Base-by-base conservation (phyloP, 2,113 vertebrate species). In the Epinephelus fuscoguttatus region DNA sequence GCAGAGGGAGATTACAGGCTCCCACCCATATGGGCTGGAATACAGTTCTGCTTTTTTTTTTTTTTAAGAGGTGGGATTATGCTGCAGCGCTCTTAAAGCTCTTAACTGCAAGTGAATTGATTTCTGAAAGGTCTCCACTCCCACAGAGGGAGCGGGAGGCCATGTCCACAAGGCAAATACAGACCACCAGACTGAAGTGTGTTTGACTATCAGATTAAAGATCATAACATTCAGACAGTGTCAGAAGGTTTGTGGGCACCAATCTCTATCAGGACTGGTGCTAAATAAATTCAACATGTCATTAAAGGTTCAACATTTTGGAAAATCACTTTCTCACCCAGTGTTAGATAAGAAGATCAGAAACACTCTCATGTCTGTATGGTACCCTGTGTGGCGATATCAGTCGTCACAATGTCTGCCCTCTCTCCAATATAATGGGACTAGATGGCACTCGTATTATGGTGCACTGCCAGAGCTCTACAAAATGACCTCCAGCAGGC, bases 1-100 rank as follows among this genome's bases (percentile, higher is more conserved):
- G 79, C 94, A 95, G 42, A 0, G 75, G 42, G 75, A 94, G 95
- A 95, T 96, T 96, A 96, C 75, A 91, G 82, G 80, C 92, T 84
- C 53, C 60, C 76, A 42, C 89, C 90, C 94, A 93, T 94, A 93
- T 91, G 92, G 87, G 85, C 81, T 82, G 79, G 67, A 88, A 87
- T 89, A 91, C 84, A 85, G 85, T 78, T 80, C 40, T 85, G 70
- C 66, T 77, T 88, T 81, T 80, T 86, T 84, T 74, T 74, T 70
- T 75, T 67, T 59, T 81, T 64, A 91, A 93, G 88, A 80, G 86
- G 66, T 81, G 76, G 84, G 86, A 93, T 94, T 94, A 94, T 52
- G 40, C 83, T 80, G 85, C 62, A 56, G 78, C 61, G 82, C 82
- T 71, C 71, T 77, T 64, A 80, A 90, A 80, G 55, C 80, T 49